Evolutionary conservation across 2,888 invertebrate genomes (phyloP).

Genomic region (Glyphotaelius pellucidus): DNA sequence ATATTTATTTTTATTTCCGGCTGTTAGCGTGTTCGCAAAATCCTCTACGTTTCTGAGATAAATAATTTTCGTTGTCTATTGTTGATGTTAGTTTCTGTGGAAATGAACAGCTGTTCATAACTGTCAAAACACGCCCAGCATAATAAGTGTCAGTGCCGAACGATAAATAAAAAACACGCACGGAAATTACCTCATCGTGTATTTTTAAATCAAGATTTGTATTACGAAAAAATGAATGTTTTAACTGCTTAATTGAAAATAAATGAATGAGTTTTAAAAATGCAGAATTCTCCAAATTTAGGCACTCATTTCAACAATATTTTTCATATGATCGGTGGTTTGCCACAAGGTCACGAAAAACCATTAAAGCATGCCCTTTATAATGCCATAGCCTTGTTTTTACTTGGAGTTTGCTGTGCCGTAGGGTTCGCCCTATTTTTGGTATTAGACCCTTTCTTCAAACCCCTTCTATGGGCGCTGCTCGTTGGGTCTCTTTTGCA

Average conservation of each 20-base stretch:
- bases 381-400: slow-evolving; percentile 89
- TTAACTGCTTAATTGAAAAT: not conserved
- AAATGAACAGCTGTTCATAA: not conserved
- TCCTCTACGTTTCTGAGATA: not conserved
- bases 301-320: slow-evolving; percentile 79
- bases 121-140: slow-evolving; percentile 34
- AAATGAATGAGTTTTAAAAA: slow-evolving; percentile 43
- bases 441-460: slow-evolving; percentile 93
- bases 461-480: slow-evolving; percentile 96
- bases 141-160: not conserved
- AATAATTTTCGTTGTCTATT: not conserved
- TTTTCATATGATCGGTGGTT: slow-evolving; percentile 81
- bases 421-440: slow-evolving; percentile 88
- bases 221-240: not conserved
- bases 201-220: not conserved
- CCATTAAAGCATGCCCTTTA: slow-evolving; percentile 95
- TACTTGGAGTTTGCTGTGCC: slow-evolving; percentile 82
- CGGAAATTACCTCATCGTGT: not conserved
- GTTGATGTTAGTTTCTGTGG: slow-evolving; percentile 6
- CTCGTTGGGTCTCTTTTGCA: slow-evolving; percentile 98
- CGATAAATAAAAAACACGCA: not conserved
- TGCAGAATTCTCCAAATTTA: slow-evolving; percentile 64
- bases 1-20: slow-evolving; percentile 9
- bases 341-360: slow-evolving; percentile 89
- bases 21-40: not conserved